Evolutionary conservation across 2,113 vertebrate genomes (phyloP), one percentile per base, ranked within the genome.

Genomic region (Epinephelus fuscoguttatus): DNA sequence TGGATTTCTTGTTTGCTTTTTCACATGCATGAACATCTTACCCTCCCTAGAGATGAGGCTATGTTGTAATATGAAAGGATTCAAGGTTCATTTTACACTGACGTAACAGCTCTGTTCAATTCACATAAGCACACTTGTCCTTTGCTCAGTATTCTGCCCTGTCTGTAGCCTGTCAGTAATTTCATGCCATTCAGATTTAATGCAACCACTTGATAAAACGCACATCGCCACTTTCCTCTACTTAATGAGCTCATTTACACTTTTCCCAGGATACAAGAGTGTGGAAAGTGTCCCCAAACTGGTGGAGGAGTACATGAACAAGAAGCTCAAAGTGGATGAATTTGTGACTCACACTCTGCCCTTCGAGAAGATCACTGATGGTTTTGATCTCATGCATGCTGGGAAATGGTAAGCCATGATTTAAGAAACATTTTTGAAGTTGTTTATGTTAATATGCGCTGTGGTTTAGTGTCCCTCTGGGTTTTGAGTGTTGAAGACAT

Each of bases 291-390:
- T 97, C 23, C 96, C 97, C 67, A 96, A 93, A 86, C 89, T 97
- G 57, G 96, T 97, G 88, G 90, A 91, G n/a, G 95, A 97, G 78
- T 97, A 96, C 70, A 95, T 96, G 95, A 93, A 88, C 67, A 96
- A 96, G 82, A 97, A 94, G 45, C 91, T 97, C 88, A 95, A 94
- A 92, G 93, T 97, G 75, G 96, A 98, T 50, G 92, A 96, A 60
- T 96, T 98, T 94, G 96, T 97, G 82, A 96, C 94, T 3, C 95
- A 97, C 89, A 96, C 89, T 0, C 75, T 98, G 90, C 92, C 95
- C 55, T 94, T 97, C 64, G 81, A 89, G 21, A 93, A 96, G 91
- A 96, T 97, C 88, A 95, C 94, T 12, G 95, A 97, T 75, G 96
- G 94, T 50, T 96, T 96, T 90, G 94, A 97, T 75, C 94, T 97